Evolutionary conservation across 2,888 invertebrate species (phyloP).

Genomic region (Megalurothrips usitatus): DNA sequence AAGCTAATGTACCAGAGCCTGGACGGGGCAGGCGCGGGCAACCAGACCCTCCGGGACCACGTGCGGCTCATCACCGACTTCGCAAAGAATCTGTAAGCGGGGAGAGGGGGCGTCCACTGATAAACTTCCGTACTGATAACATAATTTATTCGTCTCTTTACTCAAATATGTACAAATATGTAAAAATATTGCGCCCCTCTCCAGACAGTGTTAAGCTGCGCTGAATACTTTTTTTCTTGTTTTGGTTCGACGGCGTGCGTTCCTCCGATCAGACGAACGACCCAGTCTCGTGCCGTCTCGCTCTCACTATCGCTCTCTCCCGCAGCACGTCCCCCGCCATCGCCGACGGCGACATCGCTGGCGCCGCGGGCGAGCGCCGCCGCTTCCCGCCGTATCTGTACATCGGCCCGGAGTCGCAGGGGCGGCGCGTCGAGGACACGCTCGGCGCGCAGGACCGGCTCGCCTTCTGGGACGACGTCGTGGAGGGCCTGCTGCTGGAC

Average conservation of each 20-base stretch:
- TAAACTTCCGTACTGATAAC: too few species aligned
- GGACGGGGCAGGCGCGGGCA: neutral
- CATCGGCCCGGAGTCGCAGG: neutral
- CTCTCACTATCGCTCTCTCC: too few species aligned
- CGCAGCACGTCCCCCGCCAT: too few species aligned
- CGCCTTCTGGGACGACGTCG: neutral
- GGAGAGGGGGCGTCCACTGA: too few species aligned
- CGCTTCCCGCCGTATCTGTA: neutral
- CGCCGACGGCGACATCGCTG: neutral
- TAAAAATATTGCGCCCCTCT: too few species aligned
- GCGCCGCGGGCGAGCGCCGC: neutral
- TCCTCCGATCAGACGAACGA: too few species aligned
- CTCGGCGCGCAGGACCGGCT: neutral
- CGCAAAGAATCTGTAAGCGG: neutral
- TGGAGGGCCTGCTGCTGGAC: neutral
- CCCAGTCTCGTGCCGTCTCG: too few species aligned
- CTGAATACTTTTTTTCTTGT: too few species aligned
- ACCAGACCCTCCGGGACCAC: neutral
- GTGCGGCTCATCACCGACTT: neutral
- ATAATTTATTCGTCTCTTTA: too few species aligned
- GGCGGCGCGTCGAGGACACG: neutral
- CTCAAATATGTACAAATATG: too few species aligned
- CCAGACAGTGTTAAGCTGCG: too few species aligned
- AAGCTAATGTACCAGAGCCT: neutral
- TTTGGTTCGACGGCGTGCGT: too few species aligned